Percentiles rank a stretch among this genome's conserved stretches.
Evolutionary conservation across 2,113 vertebrate genomes (phyloP).

Genomic region (Phainopepla nitens): DNA sequence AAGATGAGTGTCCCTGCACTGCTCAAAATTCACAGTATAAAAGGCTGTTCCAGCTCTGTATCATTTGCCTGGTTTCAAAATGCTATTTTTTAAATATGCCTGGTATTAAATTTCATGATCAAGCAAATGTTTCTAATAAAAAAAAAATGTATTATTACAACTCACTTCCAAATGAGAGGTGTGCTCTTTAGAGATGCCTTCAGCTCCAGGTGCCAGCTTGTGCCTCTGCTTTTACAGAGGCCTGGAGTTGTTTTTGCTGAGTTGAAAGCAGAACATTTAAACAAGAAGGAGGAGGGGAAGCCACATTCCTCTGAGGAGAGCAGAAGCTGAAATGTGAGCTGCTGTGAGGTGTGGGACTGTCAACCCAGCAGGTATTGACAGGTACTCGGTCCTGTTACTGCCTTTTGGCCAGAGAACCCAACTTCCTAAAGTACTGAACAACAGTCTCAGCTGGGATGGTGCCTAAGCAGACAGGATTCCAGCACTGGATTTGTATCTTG

Average conservation of each 20-base stretch:
- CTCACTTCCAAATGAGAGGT: not conserved
- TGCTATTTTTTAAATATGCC: rapidly evolving
- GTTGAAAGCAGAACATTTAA: not conserved
- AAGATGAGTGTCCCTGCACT: not conserved
- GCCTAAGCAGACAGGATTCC: not conserved
- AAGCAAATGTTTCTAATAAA: not conserved
- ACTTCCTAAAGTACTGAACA: not conserved
- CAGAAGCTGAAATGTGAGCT: not conserved
- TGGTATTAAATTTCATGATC: not conserved
- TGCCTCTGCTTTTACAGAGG: not conserved
- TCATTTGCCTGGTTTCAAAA: not conserved
- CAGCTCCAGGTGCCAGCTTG: not conserved
- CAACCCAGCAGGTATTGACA: not conserved
- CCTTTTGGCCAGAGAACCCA: not conserved
- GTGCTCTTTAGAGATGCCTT: not conserved
- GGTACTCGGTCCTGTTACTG: not conserved
- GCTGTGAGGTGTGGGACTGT: not conserved
- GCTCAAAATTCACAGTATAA: not conserved
- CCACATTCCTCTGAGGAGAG: not conserved
- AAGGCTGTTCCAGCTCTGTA: not conserved
- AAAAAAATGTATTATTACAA: not conserved
- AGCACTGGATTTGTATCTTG: rapidly evolving
- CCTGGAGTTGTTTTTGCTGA: not conserved
- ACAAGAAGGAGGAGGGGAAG: not conserved
- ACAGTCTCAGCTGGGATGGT: not conserved